These are phyloP conservation scores for Aratinga solstitialis DNA, from an alignment of 2,797 vertebrate species.

Conservation along the genomic window DNA sequence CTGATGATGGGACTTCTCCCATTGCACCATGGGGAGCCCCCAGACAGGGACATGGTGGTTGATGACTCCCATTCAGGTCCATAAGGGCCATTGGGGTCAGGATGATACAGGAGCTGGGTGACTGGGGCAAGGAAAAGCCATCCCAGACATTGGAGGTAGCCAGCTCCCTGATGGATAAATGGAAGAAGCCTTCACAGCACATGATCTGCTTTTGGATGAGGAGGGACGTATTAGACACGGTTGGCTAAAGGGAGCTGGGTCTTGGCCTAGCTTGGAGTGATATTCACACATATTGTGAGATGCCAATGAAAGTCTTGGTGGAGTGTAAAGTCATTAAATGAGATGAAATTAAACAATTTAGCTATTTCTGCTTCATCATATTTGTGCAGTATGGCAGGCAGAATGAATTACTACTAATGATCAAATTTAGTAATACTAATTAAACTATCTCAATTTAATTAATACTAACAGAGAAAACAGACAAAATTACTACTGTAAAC, in stretches of 20 bases:
- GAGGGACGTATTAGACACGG: neutral
- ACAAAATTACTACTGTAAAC: slow-evolving; percentile 75
- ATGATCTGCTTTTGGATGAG: neutral
- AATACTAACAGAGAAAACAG: slow-evolving; percentile 72
- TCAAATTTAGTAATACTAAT: slow-evolving; percentile 74
- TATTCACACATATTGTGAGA: slow-evolving; percentile 51
- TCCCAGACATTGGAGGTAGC: neutral
- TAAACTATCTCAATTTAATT: slow-evolving; percentile 76
- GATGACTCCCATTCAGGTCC: neutral
- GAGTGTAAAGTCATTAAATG: slow-evolving; percentile 56
- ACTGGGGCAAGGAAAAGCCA: neutral
- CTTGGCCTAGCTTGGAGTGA: slow-evolving; percentile 31
- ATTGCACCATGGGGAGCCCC: neutral
- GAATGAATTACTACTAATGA: slow-evolving; percentile 75
- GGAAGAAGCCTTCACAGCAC: neutral
- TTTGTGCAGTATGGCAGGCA: slow-evolving; percentile 73
- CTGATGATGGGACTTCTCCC: neutral
- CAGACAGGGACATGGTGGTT: neutral
- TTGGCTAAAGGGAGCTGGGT: slow-evolving; percentile 45
- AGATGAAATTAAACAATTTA: slow-evolving; percentile 60
- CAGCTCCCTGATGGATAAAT: neutral
- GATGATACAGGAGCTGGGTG: neutral
- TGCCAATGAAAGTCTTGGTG: slow-evolving; percentile 42
- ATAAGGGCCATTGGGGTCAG: neutral
- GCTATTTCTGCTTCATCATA: slow-evolving; percentile 72